A percentile compares a stretch with the other conserved stretches of the same genome.
phyloP scores from a whole-genome alignment of 1,140 invertebrate genomes.

The Macrosteles quadrilineatus region DNA sequence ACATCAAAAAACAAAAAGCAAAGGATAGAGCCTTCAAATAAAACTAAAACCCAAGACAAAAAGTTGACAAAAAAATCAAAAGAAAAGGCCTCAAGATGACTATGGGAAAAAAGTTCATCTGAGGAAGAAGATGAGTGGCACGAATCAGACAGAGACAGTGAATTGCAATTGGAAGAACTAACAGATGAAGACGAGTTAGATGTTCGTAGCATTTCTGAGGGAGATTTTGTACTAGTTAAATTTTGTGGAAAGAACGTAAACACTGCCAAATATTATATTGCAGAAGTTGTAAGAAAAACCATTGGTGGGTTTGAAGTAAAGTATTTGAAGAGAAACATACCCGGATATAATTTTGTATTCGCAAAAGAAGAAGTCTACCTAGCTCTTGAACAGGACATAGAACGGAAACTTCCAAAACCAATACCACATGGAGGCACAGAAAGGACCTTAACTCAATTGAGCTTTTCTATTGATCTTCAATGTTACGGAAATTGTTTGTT shows the following conservation, averaged over 20 bases:
- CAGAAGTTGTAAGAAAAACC: constrained; percentile 8
- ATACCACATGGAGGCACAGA: constrained; percentile 8
- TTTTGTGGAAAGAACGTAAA: constrained; percentile 9
- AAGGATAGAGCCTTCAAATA: constrained; percentile 18
- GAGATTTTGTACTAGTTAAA: constrained; percentile 11
- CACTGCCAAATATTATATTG: constrained; percentile 10
- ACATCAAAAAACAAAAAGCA: constrained; percentile 24
- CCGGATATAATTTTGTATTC: background rate
- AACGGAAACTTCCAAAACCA: constrained; percentile 7
- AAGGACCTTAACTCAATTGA: background rate
- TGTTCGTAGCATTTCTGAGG: constrained; percentile 3
- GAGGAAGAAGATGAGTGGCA: constrained; percentile 9
- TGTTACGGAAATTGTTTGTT: background rate
- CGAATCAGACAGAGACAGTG: background rate
- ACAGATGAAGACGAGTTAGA: constrained; percentile 3
- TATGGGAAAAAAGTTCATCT: constrained; percentile 12
- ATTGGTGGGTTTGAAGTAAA: constrained; percentile 11
- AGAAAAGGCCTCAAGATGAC: constrained; percentile 16
- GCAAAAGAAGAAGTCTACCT: constrained; percentile 3
- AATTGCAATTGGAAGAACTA: constrained; percentile 7
- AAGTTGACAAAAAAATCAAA: constrained; percentile 4
- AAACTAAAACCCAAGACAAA: background rate
- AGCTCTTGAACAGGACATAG: constrained; percentile 7
- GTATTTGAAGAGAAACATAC: constrained; percentile 19
- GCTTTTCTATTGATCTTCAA: background rate